These are phyloP conservation scores for Aphelinus atriplicis DNA, from an alignment of 1,140 invertebrate genomes.

Conservation along the genomic window DNA sequence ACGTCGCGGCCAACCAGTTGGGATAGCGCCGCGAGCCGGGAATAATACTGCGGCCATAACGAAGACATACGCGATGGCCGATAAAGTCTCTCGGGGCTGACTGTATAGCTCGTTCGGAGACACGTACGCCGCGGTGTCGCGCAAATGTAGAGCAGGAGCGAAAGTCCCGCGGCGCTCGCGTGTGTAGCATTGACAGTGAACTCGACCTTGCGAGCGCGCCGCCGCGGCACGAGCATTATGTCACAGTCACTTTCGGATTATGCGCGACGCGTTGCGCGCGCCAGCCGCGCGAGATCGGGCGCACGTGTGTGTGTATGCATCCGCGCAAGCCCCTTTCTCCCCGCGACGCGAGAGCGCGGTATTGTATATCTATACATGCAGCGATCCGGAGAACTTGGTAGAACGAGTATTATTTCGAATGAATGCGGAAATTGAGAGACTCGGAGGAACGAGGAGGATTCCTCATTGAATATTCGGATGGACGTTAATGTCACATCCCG, in stretches of 20 bases:
- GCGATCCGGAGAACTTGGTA: background rate
- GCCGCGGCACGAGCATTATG: constrained; percentile 3
- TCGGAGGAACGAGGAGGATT: background rate
- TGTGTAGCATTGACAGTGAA: constrained; percentile 3
- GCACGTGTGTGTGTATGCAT: background rate
- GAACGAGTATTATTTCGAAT: background rate
- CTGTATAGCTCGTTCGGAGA: no score
- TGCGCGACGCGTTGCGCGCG: background rate
- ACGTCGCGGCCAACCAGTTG: no score
- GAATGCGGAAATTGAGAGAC: background rate
- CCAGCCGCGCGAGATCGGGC: background rate
- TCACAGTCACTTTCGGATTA: constrained; percentile 14
- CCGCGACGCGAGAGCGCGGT: background rate
- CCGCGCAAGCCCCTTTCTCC: background rate
- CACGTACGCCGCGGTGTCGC: no score
- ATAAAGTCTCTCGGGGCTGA: no score
- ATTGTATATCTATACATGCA: background rate
- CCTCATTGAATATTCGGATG: no score
- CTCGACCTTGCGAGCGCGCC: background rate
- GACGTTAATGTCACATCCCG: no score
- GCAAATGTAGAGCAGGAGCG: no score
- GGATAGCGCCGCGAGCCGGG: no score
- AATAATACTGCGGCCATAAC: no score
- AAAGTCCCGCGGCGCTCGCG: no score
- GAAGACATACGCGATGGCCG: no score